Base-by-base conservation (phyloP, 2,113 vertebrate species). In the Machaerirhynchus nigripectus region DNA sequence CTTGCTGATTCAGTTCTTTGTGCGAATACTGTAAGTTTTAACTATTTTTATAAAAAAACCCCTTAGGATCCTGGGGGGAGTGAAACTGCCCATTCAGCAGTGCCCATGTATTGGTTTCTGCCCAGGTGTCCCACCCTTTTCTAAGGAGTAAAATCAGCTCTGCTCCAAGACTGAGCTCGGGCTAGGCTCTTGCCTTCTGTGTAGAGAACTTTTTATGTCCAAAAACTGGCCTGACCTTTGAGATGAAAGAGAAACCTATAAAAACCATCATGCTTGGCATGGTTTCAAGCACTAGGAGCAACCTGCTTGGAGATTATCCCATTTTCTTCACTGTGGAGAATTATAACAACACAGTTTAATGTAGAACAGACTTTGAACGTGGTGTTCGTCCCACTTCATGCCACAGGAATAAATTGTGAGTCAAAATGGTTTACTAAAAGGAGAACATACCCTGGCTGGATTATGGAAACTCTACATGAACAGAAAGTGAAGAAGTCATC, bases 111-210 rank as follows among this genome's bases (percentile, higher is more conserved):
- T 10, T 35, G 26, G 23, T 60, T 91, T 89, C 18, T 68, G 27
- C 10, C 9, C 10, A 59, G 67, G 6, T 0, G 0, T 44, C 39
- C 17, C 11, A 26, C 7, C 1, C 0, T 67, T 67, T 57, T 39
- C 40, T 73, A 46, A 37, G 61, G 13, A 63, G 31, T 6, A 83
- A 63, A 82, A 40, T 50, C 31, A 63, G 15, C 23, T 90, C 56
- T 85, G 47, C 26, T 53, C 21, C 12, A 61, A 46, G 35, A 73
- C 11, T 2, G 1, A 13, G 26, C 59, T 81, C 44, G 47, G 73
- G 52, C 17, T 85, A 50, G 57, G 22, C 33, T 74, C 27, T 65
- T 27, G 8, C 11, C 24, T 70, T 37, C 31, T 68, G 76, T 3
- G 0, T 24, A 28, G 55, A 13, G 52, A 79, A 46, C 7, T 50